These are phyloP conservation scores for Mesembrinibis cayennensis DNA, from an alignment of 2,113 vertebrate species.

Conservation along the genomic window DNA sequence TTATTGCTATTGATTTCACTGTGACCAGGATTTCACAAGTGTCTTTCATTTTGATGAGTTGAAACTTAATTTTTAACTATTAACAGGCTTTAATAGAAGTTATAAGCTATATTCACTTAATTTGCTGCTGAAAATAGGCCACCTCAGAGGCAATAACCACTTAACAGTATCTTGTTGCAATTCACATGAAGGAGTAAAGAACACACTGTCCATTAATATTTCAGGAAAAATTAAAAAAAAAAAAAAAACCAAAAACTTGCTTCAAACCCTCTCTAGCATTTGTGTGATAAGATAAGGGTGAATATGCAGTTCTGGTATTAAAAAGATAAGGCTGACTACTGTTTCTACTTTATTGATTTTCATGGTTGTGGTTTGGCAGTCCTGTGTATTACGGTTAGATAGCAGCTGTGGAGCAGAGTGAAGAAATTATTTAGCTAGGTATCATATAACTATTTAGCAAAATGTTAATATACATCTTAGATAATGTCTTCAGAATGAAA, in stretches of 20 bases:
- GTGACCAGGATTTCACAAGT: not conserved
- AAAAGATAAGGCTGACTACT: not conserved
- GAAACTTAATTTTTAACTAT: not conserved
- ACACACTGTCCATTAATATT: not conserved
- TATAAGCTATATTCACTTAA: not conserved
- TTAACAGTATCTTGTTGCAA: not conserved
- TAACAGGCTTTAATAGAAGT: not conserved
- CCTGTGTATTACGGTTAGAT: not conserved
- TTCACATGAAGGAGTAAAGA: not conserved
- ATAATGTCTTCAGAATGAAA: not conserved
- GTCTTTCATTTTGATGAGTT: not conserved
- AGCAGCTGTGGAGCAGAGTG: not conserved
- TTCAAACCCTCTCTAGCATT: not conserved
- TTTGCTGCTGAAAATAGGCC: not conserved
- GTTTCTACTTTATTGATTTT: constrained; percentile 3
- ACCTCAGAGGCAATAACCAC: not conserved
- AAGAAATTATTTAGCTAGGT: not conserved
- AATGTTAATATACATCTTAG: not conserved
- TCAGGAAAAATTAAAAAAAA: not conserved
- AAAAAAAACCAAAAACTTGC: not conserved
- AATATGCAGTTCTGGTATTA: not conserved
- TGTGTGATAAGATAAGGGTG: not conserved
- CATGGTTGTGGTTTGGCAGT: not conserved
- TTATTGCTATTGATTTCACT: constrained; percentile 35
- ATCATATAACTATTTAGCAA: not conserved